Percentiles rank a stretch among this genome's conserved stretches.
These are phyloP conservation scores for Alviniconcha strummeri DNA, from an alignment of 2,888 invertebrate genomes.

Conservation along the genomic window DNA sequence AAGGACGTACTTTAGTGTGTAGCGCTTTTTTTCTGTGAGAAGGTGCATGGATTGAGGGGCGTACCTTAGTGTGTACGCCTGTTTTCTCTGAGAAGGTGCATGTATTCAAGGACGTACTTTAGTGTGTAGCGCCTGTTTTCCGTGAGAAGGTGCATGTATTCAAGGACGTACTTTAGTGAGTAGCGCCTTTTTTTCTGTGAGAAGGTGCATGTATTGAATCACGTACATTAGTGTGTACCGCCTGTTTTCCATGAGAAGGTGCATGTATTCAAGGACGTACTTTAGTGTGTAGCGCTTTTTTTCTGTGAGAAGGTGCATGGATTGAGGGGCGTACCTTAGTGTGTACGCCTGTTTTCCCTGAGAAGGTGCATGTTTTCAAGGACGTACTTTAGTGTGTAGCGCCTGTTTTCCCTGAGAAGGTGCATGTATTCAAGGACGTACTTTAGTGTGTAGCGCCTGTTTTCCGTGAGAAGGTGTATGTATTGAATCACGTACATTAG, in stretches of 20 bases:
- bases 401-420: constrained; percentile 1
- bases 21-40: neutral
- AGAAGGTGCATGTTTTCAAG: constrained; percentile 9
- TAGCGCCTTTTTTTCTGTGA: too few relatives aligned
- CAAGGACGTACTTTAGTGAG: neutral
- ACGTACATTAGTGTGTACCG: neutral
- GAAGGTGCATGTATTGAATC: neutral
- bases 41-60: too few relatives aligned
- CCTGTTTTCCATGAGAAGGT: neutral
- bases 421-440: neutral
- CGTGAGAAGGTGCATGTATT: constrained; percentile 14
- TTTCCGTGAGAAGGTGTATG: constrained; percentile 8
- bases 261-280: neutral
- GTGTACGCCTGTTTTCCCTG: neutral
- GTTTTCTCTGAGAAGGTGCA: neutral
- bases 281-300: too few relatives aligned
- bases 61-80: too few relatives aligned
- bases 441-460: neutral
- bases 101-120: neutral
- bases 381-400: neutral
- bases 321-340: neutral
- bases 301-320: too few relatives aligned
- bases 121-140: neutral
- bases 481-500: neutral
- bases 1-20: neutral